Conservation (phyloP, 1,140 invertebrate species). For the Lordiphosa clarofinis region DNA sequence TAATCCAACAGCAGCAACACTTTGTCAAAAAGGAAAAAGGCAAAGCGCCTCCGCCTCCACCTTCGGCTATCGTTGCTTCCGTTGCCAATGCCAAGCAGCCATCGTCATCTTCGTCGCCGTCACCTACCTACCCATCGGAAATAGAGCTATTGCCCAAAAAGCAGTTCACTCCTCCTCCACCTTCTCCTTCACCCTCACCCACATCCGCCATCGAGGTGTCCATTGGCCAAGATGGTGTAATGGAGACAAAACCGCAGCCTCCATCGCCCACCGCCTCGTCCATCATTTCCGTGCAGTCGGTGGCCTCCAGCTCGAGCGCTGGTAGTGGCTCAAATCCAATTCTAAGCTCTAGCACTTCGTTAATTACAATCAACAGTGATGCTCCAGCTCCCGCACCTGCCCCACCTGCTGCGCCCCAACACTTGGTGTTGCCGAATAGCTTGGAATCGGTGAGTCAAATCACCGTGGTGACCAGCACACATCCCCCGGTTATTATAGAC, state of each 20-base stretch:
- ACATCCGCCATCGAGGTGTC: constrained; percentile 76
- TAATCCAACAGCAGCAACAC: constrained; percentile 16
- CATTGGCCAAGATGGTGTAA: constrained; percentile 45
- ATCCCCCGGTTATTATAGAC: constrained; percentile 87
- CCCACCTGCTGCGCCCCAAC: constrained; percentile 35
- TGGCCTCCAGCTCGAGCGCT: constrained; percentile 47
- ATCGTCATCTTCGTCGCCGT: constrained; percentile 14
- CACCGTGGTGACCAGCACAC: constrained; percentile 89
- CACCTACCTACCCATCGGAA: constrained; percentile 23
- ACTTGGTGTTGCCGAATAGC: constrained; percentile 83
- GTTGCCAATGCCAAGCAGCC: constrained; percentile 17
- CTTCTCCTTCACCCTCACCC: constrained; percentile 14
- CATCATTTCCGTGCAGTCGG: constrained; percentile 69
- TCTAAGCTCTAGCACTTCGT: constrained; percentile 66
- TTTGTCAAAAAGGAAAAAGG: constrained; percentile 86
- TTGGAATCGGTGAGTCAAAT: constrained; percentile 87
- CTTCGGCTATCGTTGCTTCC: constrained; percentile 35
- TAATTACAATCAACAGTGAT: constrained; percentile 77
- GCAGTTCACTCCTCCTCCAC: constrained; percentile 10
- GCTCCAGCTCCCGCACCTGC: constrained; percentile 44
- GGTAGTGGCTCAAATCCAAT: constrained; percentile 48
- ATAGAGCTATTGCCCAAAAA: constrained; percentile 9
- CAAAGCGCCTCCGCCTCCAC: constrained; percentile 85
- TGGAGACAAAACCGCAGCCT: constrained; percentile 72
- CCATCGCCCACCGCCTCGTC: constrained; percentile 80